Percentiles rank a stretch among this genome's conserved stretches.
phyloP scores from a whole-genome alignment of 1,140 invertebrate species.

The Caenorhabditis remanei region DNA sequence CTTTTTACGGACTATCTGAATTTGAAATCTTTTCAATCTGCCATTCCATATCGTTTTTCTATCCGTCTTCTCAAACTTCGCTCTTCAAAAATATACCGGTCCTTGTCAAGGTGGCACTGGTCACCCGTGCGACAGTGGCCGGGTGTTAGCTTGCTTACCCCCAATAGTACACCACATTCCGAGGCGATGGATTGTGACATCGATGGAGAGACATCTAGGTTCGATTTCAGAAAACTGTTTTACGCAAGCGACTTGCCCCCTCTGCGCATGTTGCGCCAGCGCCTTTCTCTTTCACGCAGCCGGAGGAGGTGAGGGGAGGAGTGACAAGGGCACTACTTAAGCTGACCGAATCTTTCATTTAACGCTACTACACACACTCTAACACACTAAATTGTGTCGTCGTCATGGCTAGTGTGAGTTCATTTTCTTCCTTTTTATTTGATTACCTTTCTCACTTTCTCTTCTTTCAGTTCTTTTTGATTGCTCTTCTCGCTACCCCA shows the following conservation, averaged over 20 bases:
- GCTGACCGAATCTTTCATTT: slow-evolving; percentile 48
- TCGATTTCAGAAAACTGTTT: slow-evolving; percentile 53
- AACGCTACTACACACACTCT: slow-evolving; percentile 41
- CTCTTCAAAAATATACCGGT: slow-evolving; percentile 55
- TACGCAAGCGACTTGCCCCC: slow-evolving; percentile 42
- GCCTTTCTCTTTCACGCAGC: slow-evolving; percentile 42
- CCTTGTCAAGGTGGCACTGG: slow-evolving; percentile 52
- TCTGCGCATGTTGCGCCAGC: slow-evolving; percentile 39
- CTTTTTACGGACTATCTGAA: slow-evolving; percentile 6
- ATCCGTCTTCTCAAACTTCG: slow-evolving; percentile 26
- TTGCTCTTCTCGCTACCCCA: slow-evolving; percentile 51
- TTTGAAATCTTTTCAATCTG: neutral
- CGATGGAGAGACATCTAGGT: slow-evolving; percentile 40
- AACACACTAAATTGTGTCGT: slow-evolving; percentile 19
- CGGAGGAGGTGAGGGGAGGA: slow-evolving; percentile 41
- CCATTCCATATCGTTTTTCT: neutral
- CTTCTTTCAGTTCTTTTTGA: slow-evolving; percentile 55
- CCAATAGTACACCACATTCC: slow-evolving; percentile 51
- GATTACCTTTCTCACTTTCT: slow-evolving; percentile 38
- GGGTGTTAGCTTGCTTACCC: slow-evolving; percentile 30
- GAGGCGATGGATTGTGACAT: slow-evolving; percentile 28
- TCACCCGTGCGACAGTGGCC: slow-evolving; percentile 30
- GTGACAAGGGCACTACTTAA: slow-evolving; percentile 56
- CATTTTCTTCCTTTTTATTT: neutral
- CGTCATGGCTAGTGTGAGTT: slow-evolving; percentile 55